Evolutionary conservation across 2,113 vertebrate species (phyloP).

Genomic region (Riparia riparia): DNA sequence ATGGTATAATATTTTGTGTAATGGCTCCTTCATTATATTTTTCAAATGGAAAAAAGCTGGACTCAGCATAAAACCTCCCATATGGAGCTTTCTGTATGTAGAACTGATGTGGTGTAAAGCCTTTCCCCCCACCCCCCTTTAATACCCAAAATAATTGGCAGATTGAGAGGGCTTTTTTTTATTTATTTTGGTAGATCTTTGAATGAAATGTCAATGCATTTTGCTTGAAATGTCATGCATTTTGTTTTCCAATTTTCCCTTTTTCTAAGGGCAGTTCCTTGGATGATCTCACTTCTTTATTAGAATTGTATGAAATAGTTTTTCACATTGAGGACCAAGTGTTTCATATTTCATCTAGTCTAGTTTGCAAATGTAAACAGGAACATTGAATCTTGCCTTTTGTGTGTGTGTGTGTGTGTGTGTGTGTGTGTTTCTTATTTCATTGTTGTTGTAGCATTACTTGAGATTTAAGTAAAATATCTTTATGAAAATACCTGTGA

Average conservation of each 20-base stretch:
- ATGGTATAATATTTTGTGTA: not conserved
- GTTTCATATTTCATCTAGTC: not conserved
- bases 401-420: not conserved
- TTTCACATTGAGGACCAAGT: not conserved
- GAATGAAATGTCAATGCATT: conserved; percentile 17
- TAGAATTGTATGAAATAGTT: conserved; percentile 21
- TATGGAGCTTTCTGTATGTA: not conserved
- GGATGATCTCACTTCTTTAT: conserved; percentile 8
- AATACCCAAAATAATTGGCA: not conserved
- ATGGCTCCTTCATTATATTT: not conserved
- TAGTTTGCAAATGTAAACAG: not conserved
- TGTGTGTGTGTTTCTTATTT: not conserved
- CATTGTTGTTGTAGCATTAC: not conserved
- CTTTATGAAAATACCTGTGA: not conserved
- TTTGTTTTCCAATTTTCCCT: conserved; percentile 20
- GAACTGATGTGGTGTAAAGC: not conserved
- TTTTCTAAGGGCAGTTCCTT: not conserved
- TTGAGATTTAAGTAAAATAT: not conserved
- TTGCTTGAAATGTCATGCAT: not conserved
- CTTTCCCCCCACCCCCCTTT: not conserved
- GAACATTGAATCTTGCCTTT: not conserved
- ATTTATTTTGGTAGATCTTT: not conserved
- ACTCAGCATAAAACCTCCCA: not conserved
- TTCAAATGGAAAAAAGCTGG: not conserved
- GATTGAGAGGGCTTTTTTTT: not conserved